Evolutionary conservation across 1,140 invertebrate genomes (phyloP).

Genomic region (Adelges cooleyi): DNA sequence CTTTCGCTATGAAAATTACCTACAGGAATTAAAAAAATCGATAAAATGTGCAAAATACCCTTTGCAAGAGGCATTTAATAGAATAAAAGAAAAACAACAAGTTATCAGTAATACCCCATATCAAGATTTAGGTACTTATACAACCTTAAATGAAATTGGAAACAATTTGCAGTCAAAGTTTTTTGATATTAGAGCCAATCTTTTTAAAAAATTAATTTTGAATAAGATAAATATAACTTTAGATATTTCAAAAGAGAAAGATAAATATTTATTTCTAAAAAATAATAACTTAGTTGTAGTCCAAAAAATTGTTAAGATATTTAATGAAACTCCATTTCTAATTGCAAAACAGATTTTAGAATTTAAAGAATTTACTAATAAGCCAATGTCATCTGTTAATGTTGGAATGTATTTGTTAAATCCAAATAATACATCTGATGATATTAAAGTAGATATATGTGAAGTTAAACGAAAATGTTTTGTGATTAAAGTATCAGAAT

Average conservation of each 20-base stretch:
- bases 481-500: neutral
- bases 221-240: neutral
- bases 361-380: neutral
- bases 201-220: neutral
- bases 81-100: conserved; percentile 6
- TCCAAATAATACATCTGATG: neutral
- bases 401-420: neutral
- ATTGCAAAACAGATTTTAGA: neutral
- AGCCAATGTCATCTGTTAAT: neutral
- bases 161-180: neutral
- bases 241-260: neutral
- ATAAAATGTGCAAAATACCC: neutral
- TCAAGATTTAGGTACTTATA: neutral
- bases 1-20: neutral
- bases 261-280: neutral
- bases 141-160: neutral
- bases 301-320: neutral
- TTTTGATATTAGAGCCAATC: neutral
- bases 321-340: neutral
- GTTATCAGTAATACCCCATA: neutral
- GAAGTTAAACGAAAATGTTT: neutral
- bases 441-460: neutral
- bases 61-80: neutral
- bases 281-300: neutral
- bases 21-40: neutral